Evolutionary conservation across 2,113 vertebrate genomes (phyloP), one percentile per base, ranked within the genome.

Genomic region (Alectura lathami): DNA sequence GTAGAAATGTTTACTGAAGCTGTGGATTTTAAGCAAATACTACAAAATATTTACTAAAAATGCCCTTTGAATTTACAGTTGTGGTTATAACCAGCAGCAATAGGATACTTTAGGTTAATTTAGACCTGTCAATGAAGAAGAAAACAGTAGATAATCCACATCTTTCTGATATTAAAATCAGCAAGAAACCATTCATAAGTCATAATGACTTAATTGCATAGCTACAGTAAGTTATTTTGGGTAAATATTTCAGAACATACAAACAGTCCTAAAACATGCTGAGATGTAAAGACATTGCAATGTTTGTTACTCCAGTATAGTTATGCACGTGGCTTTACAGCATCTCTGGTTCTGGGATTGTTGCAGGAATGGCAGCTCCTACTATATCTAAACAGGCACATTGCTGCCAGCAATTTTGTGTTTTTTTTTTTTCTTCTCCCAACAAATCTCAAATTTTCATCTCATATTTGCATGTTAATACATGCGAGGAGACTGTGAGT

Each of bases 41-140:
- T 48, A 80, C 59, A 75, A 83, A 88, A 89, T 86, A 75, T 78
- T 95, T 86, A 88, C 38, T 54, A 26, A 40, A 86, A 83, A 17
- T 48, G 8, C 42, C 56, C 48, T 81, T 51, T 78, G n/a, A 77
- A 86, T 88, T 80, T 89, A 74, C 34, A 80, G 59, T 24, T 60
- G 27, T 64, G 30, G 51, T 48, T 86, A 67, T 20, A 89, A 26
- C 29, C 75, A 68, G 68, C 7, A 8, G 68, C 74, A 85, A n/a
- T 29, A 56, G 77, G 64, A 83, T 80, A 86, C 74, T n/a, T 34
- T n/a, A 91, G 72, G 63, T 91, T 91, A 87, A 87, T 89, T 83
- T 67, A 77, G 56, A 47, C 26, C 38, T 80, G 68, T 64, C 96
- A 86, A 5, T 8, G 6, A 34, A 92, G 29, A 89, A 73, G 74